Conservation (phyloP, 2,888 invertebrate species). For the Chrysolina americana region DNA sequence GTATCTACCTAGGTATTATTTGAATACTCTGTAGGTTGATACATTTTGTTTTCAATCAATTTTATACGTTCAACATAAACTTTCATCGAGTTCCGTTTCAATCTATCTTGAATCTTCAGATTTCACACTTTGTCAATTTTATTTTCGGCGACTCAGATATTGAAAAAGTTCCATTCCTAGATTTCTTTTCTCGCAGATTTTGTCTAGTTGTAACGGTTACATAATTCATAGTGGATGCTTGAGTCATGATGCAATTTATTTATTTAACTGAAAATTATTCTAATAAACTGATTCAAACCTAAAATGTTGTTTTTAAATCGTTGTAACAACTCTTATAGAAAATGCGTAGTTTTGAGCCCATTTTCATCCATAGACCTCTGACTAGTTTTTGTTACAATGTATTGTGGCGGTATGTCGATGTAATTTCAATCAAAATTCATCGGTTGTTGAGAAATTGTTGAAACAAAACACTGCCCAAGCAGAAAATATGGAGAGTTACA, state of each 20-base stretch:
- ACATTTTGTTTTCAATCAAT: neutral
- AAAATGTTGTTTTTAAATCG: neutral
- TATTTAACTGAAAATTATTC: conserved; percentile 68
- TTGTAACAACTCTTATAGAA: no score
- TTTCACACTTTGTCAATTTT: neutral
- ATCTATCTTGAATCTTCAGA: neutral
- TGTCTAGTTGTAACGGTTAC: conserved; percentile 53
- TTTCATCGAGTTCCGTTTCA: neutral
- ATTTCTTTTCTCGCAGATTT: conserved; percentile 28
- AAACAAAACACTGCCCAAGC: no score
- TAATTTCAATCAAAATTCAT: no score
- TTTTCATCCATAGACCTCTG: no score
- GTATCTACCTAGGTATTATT: neutral
- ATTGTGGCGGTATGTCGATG: no score
- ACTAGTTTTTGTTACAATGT: no score
- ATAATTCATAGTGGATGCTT: conserved; percentile 66
- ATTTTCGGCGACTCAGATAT: neutral
- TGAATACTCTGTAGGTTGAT: neutral
- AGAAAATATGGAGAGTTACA: no score
- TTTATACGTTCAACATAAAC: neutral
- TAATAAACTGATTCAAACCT: conserved; percentile 65
- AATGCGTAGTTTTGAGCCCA: no score
- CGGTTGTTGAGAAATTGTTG: no score
- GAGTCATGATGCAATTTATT: conserved; percentile 68
- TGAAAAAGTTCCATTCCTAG: conserved; percentile 15